Evolutionary conservation across 53 echinoderm and acorn worm species (phyloP).

Genomic region (Echinarachnius parma): DNA sequence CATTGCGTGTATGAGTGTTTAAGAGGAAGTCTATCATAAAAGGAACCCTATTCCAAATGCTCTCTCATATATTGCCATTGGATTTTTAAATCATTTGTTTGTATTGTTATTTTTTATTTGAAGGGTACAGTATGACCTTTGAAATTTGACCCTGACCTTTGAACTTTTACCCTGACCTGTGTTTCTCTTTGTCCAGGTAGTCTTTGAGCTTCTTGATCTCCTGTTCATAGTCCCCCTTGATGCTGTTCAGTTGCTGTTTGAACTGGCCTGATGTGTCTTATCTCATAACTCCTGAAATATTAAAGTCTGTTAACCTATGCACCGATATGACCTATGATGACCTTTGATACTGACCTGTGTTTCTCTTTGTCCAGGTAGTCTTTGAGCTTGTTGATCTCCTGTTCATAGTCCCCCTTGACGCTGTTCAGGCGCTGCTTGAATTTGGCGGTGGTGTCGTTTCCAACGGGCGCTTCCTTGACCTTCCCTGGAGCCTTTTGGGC

Average conservation of each 20-base stretch:
- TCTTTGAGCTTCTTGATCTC: neutral
- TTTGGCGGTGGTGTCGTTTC: slow-evolving; percentile 47
- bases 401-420: slow-evolving; percentile 71
- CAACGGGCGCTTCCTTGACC: slow-evolving; percentile 37
- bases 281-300: neutral
- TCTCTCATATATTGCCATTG: too few relatives aligned
- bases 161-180: neutral
- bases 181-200: neutral
- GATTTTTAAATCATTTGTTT: too few relatives aligned
- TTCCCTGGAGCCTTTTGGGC: slow-evolving; percentile 18
- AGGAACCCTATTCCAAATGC: too few relatives aligned
- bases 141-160: slow-evolving; percentile 20
- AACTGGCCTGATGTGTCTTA: slow-evolving; percentile 58
- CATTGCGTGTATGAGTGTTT: too few relatives aligned
- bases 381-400: slow-evolving; percentile 71
- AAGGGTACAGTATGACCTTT: slow-evolving; percentile 12
- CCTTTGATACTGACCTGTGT: slow-evolving; percentile 34
- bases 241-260: slow-evolving; percentile 48
- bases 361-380: slow-evolving; percentile 76
- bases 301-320: neutral
- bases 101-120: too few relatives aligned
- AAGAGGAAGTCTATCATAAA: too few relatives aligned
- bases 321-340: too few relatives aligned
- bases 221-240: neutral
- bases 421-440: slow-evolving; percentile 63